These are phyloP conservation scores for Phalacrocorax carbo DNA, from an alignment of 2,113 vertebrate genomes.

Conservation along the genomic window DNA sequence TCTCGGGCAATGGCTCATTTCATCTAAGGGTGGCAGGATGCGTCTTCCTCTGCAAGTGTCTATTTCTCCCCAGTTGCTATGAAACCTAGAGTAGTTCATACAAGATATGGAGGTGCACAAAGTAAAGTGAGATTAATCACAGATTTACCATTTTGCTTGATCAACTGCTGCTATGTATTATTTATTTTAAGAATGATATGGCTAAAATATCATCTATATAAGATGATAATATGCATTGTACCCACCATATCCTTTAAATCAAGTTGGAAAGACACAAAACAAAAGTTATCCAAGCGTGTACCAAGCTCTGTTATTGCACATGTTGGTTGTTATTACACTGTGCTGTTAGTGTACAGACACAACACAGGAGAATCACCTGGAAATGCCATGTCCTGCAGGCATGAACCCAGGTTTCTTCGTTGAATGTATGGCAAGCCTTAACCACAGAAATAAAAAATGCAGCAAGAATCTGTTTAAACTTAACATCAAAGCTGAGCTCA, in stretches of 20 bases:
- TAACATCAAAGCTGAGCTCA: background rate
- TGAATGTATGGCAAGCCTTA: background rate
- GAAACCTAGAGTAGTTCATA: background rate
- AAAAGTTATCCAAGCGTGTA: background rate
- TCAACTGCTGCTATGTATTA: background rate
- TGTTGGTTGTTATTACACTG: background rate
- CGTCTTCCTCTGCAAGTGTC: background rate
- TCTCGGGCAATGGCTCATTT: background rate
- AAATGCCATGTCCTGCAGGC: background rate
- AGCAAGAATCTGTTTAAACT: background rate
- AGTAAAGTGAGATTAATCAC: background rate
- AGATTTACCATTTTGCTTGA: background rate
- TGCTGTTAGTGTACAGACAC: background rate
- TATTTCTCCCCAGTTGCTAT: background rate
- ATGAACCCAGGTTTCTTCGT: background rate
- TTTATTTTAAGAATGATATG: background rate
- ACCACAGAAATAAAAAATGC: background rate
- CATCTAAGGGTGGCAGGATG: background rate
- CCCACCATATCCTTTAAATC: background rate
- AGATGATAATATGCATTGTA: background rate
- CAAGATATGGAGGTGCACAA: background rate
- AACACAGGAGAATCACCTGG: background rate
- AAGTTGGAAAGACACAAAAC: background rate
- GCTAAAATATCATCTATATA: background rate
- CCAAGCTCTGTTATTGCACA: background rate